Base-by-base conservation (phyloP, 2,888 invertebrate species). In the Cryptophagus acutangulus region DNA sequence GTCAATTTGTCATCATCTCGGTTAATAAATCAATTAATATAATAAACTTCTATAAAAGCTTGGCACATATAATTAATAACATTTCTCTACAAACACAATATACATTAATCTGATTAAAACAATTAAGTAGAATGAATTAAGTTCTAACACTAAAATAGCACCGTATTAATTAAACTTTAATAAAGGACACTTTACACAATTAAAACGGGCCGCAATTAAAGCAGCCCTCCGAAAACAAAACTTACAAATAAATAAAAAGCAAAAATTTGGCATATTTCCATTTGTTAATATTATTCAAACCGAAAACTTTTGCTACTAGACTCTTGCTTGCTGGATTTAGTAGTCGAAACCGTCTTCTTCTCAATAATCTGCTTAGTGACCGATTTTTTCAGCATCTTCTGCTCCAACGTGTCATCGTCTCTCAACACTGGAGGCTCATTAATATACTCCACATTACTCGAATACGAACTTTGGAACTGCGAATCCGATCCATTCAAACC, bases 311-410 rank as follows among this genome's bases (percentile, higher is more conserved):
- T 69, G 40, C 64, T 63, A 16, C 66, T 64, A 20, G 66, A 63
- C 47, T 70, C 70, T 43, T 69, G 67, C 48, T 69, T 69, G 38
- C 61, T 65, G 20, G 65, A 59, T 44, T 60, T 62, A n/a, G 79
- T 78, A 46, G 77, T 82, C 59, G 80, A 81, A 0, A 82, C 76
- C 0, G 81, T 82, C 57, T 81, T 80, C 61, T 79, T 76, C 49
- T 83, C 82, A 12, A 81, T 77, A 1, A 79, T 77, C 48, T 82
- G 81, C 33, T 82, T 81, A 1, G 77, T 78, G n/a, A 78, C 76
- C 0, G 82, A 81, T 50, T 81, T 80, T 46, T 81, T 82, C 3
- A 79, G 70, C 69, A 79, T 79, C 54, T 76, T 78, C 52, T 79
- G 79, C 46, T 82, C 82, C 48, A 81, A 54, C n/a, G 71, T 72